Percentiles rank a stretch among this genome's conserved stretches.
phyloP scores from a whole-genome alignment of 1,140 invertebrate species.

The Psilanteris sp. region DNA sequence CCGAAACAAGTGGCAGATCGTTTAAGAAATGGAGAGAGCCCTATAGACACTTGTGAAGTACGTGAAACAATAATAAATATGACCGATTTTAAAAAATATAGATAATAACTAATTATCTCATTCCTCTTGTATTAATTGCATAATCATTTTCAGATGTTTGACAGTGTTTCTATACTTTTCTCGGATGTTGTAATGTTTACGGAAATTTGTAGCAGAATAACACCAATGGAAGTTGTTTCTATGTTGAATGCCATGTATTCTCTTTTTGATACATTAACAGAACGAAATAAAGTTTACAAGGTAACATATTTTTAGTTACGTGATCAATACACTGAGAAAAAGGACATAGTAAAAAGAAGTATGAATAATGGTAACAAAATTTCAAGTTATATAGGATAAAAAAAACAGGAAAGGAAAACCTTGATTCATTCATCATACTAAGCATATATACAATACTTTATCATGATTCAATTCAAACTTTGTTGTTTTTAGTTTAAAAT shows the following conservation, averaged over 20 bases:
- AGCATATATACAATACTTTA: no score
- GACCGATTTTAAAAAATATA: no score
- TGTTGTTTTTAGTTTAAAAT: no score
- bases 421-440: no score
- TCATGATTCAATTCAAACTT: no score
- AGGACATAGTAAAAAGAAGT: no score
- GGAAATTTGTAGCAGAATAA: conserved; percentile 95
- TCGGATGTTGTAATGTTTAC: conserved; percentile 98
- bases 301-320: no score
- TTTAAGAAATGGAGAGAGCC: conserved; percentile 93
- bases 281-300: conserved; percentile 96
- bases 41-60: conserved; percentile 97
- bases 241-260: conserved; percentile 98
- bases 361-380: no score
- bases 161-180: conserved; percentile 96
- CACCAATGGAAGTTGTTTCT: conserved; percentile 97
- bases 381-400: no score
- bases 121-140: neutral
- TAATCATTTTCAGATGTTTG: conserved; percentile 88
- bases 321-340: no score
- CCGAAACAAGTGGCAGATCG: conserved; percentile 97
- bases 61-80: neutral
- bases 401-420: no score
- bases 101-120: no score
- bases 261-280: conserved; percentile 94